Base-by-base conservation (phyloP, 2,888 invertebrate genomes). In the Odontomyia ornata region DNA sequence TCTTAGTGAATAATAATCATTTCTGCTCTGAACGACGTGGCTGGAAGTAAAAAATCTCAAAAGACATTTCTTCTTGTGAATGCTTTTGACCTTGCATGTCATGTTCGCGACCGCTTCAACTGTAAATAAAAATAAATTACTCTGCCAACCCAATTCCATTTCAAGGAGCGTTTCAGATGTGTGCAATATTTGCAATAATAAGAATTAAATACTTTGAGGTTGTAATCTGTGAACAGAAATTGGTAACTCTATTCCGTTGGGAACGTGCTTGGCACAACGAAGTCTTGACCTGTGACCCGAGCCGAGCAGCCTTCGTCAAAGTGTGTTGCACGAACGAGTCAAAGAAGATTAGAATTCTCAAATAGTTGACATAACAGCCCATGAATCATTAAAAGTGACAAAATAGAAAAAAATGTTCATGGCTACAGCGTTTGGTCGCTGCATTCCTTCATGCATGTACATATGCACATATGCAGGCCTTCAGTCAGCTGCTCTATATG, bases 211-310 rank as follows among this genome's bases (percentile, higher is more conserved):
- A n/a, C 52, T 52, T 52, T 4, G 52, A n/a, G 5, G 52, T 52
- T 52, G 52, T 52, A 52, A 52, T 52, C 52, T 52, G 7, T 52
- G 15, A 18, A 52, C 4, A 52, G 52, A 15, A 52, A 52, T 18
- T 9, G 18, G 52, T n/a, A 52, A 52, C 52, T n/a, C 36, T 5
- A 36, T 9, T 52, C 52, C 15, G 52, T 18, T 18, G 18, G 18
- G n/a, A 13, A 4, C 52, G 52, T 18, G 52, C n/a, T 52, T 52
- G 7, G 52, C 3, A 52, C 52, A 52, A 15, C 15, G 23, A 13
- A 43, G 43, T 43, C 67, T 67, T 67, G 67, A 67, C 67, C 67
- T 67, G 23, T 67, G 46, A 15, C 43, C 67, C 18, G 13, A 15
- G 64, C 3, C 56, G 5, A 67, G 21, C n/a, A 67, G 46, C 67